Base-by-base conservation (phyloP, 2,113 vertebrate species). In the Gymnocephalus cernua region DNA sequence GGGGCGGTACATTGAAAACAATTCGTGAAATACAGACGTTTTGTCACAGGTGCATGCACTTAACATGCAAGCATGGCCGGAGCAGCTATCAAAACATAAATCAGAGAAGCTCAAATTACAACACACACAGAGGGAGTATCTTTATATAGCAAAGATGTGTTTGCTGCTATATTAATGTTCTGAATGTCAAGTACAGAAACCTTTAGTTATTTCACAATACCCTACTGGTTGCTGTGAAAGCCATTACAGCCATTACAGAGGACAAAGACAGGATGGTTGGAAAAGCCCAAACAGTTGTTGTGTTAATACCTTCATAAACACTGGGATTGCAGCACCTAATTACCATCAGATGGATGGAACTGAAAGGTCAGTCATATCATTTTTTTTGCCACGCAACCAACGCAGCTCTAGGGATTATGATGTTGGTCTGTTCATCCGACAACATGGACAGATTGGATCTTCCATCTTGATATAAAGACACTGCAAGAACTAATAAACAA, bases 301-400 rank as follows among this genome's bases (percentile, higher is more conserved):
- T 91, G 88, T 86, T 94, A 94, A 91, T 92, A 87, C 93, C 89
- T 95, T 94, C 90, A 91, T 91, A 72, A 51, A 94, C 93, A 90
- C 85, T 93, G 90, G 93, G 92, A 95, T 95, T 90, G 95, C 93
- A 88, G 88, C 83, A 95, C 92, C 94, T 94, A 82, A 93, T 93
- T 96, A 90, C 15, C 65, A 85, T 96, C 93, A 95, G 90, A 92
- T 92, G 88, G 87, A 90, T 94, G 94, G 89, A 94, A 87, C 86
- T 72, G 86, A 92, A 94, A 94, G 88, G 88, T 94, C 91, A 93
- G 88, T 90, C 86, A 72, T 66, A 87, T 92, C 62, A 82, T 94
- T 79, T 91, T 89, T 90, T 88, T 74, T 68, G 68, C 75, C 74
- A 69, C 3, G 25, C 59, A 78, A 53, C 74, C 57, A 44, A 69